Conservation (phyloP, 2,888 invertebrate species). For the Nowickia ferox region DNA sequence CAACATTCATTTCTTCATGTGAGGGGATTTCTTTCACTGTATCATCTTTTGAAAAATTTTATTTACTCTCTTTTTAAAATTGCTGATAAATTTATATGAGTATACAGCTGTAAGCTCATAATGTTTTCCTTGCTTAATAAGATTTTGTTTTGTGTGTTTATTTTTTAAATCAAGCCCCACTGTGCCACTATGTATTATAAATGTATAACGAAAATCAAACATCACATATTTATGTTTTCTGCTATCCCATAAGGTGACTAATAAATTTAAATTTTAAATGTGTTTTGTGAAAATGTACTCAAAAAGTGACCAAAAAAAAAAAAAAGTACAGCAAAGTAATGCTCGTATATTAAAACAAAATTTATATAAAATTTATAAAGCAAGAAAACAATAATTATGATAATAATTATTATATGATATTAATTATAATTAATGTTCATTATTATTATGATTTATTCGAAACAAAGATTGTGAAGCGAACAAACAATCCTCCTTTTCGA, state of each 20-base stretch:
- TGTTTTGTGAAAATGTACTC: conserved; percentile 8
- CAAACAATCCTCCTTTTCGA: too few relatives aligned
- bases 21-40: too few relatives aligned
- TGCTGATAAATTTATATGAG: not conserved
- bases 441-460: too few relatives aligned
- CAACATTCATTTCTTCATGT: too few relatives aligned
- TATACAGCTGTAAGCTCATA: not conserved
- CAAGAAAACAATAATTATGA: too few relatives aligned
- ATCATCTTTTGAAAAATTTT: too few relatives aligned
- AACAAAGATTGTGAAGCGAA: too few relatives aligned
- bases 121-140: too few relatives aligned
- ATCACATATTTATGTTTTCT: not conserved
- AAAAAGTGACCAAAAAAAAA: not conserved
- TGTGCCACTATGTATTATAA: not conserved
- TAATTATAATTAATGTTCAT: too few relatives aligned
- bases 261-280: conserved; percentile 61
- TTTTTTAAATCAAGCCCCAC: not conserved
- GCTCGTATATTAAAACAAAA: not conserved
- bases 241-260: conserved; percentile 54
- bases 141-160: too few relatives aligned
- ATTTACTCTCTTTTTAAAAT: too few relatives aligned
- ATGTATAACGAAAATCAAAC: conserved; percentile 1
- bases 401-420: too few relatives aligned
- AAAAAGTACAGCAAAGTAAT: not conserved
- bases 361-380: not conserved